Percentiles rank a stretch among this genome's conserved stretches.
These are phyloP conservation scores for Teleogryllus oceanicus DNA, from an alignment of 2,888 invertebrate species.

Conservation along the genomic window DNA sequence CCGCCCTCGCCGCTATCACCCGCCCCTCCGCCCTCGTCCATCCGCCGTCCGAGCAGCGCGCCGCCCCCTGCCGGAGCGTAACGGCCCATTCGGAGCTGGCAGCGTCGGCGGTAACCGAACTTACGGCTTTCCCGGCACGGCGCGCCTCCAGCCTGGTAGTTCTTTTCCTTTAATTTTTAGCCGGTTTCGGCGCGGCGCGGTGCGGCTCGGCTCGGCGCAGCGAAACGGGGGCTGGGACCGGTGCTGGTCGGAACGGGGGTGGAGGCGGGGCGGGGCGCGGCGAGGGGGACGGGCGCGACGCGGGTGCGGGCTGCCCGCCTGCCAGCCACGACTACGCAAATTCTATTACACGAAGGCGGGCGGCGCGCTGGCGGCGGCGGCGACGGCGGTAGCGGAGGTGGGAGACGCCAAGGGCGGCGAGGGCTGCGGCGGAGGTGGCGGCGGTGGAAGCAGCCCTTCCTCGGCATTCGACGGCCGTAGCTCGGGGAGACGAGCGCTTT, in stretches of 20 bases:
- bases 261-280: not conserved
- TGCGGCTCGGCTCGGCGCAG: not conserved
- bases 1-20: not conserved
- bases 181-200: not conserved
- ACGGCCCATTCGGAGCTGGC: constrained; percentile 5
- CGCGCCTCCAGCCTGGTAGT: not conserved
- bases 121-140: not conserved
- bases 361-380: not conserved
- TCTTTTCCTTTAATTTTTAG: constrained; percentile 1
- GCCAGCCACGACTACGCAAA: not conserved
- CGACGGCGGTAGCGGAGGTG: not conserved
- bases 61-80: not conserved
- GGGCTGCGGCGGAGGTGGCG: not conserved
- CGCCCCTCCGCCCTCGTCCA: not conserved
- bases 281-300: not conserved
- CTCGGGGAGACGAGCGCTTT: constrained; percentile 18
- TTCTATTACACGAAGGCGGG: constrained; percentile 1
- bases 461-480: constrained; percentile 1
- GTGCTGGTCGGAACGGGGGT: not conserved
- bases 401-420: not conserved
- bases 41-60: not conserved
- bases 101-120: not conserved
- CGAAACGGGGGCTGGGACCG: not conserved
- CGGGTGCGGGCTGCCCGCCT: not conserved
- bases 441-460: not conserved